Conservation (phyloP, 2,888 invertebrate species). For the Agrochola circellaris region DNA sequence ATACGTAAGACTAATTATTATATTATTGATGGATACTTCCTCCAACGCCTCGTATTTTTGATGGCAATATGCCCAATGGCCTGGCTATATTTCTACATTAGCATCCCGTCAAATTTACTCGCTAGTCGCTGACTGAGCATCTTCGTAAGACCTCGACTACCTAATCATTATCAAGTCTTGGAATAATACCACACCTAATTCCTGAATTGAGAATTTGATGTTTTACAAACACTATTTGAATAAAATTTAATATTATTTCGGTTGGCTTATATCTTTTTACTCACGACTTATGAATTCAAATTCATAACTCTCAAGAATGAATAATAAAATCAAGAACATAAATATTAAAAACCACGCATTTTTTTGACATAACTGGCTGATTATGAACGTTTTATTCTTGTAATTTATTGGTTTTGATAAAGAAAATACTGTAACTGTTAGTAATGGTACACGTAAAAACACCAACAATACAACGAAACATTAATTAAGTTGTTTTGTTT, state of each 20-base stretch:
- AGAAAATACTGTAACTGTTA: neutral
- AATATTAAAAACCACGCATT: conserved; percentile 20
- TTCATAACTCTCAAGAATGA: conserved; percentile 16
- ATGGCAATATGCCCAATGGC: conserved; percentile 54
- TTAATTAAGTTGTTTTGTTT: neutral
- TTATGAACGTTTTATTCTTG: neutral
- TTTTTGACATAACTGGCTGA: neutral
- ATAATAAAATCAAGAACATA: conserved; percentile 17
- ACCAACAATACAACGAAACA: neutral
- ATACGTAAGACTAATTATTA: conserved; percentile 47
- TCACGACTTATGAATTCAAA: too few species aligned
- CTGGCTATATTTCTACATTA: conserved; percentile 45
- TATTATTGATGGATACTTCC: conserved; percentile 30
- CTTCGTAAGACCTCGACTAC: neutral
- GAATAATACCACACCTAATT: neutral
- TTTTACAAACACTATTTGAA: neutral
- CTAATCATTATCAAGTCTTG: neutral
- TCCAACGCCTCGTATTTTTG: conserved; percentile 25
- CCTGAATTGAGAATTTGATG: neutral
- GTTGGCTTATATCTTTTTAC: neutral
- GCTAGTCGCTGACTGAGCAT: conserved; percentile 19
- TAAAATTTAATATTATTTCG: conserved; percentile 1
- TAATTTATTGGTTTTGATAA: conserved; percentile 20
- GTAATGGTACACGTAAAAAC: neutral
- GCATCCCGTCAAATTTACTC: conserved; percentile 19